Evolutionary conservation across 2,113 vertebrate species (phyloP).

Genomic region (Nanger granti): DNA sequence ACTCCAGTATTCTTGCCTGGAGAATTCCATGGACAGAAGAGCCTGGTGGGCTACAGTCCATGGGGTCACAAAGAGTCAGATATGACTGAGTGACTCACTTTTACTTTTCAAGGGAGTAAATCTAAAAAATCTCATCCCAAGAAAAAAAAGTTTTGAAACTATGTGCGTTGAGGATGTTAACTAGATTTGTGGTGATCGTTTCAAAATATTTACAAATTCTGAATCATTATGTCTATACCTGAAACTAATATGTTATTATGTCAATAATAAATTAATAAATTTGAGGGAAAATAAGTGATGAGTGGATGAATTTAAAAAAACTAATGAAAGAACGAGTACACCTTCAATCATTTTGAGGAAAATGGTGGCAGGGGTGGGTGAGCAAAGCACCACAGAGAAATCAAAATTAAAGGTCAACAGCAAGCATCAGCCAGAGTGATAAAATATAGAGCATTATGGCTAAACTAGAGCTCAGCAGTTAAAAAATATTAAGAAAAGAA

Average conservation of each 20-base stretch:
- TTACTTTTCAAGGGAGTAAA: not conserved
- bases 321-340: not conserved
- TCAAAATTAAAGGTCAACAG: not conserved
- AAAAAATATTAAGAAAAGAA: not conserved
- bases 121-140: not conserved
- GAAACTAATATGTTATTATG: not conserved
- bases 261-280: not conserved
- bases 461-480: not conserved
- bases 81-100: not conserved
- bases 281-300: not conserved
- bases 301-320: not conserved
- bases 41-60: not conserved
- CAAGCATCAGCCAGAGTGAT: not conserved
- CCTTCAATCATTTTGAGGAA: not conserved
- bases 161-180: not conserved
- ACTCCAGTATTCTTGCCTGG: not conserved
- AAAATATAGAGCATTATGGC: not conserved
- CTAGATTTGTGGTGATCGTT: not conserved
- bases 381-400: not conserved
- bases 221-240: not conserved
- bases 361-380: not conserved
- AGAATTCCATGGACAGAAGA: not conserved
- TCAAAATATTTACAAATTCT: not conserved
- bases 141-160: not conserved
- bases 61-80: not conserved